These are phyloP conservation scores for Paratrypauchen microcephalus DNA, from an alignment of 2,797 vertebrate genomes.

Conservation along the genomic window DNA sequence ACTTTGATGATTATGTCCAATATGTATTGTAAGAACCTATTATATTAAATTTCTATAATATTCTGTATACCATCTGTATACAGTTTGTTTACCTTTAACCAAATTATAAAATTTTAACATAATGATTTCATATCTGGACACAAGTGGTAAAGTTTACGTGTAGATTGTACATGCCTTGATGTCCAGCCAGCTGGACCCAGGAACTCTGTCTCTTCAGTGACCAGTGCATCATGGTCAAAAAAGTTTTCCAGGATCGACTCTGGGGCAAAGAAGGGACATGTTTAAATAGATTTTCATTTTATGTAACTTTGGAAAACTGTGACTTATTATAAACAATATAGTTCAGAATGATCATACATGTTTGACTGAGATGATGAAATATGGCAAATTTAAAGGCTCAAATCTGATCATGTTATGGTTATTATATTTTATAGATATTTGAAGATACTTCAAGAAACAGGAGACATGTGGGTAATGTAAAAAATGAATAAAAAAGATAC, in stretches of 20 bases:
- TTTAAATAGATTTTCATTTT: neutral
- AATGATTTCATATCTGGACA: neutral
- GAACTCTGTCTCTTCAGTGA: constrained; percentile 81
- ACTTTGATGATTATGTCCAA: neutral
- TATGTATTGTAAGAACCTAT: neutral
- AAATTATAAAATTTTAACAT: neutral
- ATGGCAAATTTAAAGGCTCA: neutral
- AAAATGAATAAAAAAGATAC: neutral
- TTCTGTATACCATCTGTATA: too few relatives aligned
- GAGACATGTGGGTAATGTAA: neutral
- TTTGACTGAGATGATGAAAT: constrained; percentile 5
- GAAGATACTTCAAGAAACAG: too few relatives aligned
- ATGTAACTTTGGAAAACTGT: neutral
- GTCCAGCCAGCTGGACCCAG: constrained; percentile 89
- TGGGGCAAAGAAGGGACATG: constrained; percentile 42
- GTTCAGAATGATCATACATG: too few relatives aligned
- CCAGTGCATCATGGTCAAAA: constrained; percentile 86
- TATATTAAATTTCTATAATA: too few relatives aligned
- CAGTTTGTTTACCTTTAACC: too few relatives aligned
- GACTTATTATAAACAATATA: too few relatives aligned
- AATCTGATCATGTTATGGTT: neutral
- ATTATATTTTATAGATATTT: neutral
- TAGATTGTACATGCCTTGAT: constrained; percentile 76
- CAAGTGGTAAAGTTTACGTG: neutral
- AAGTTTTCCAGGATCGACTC: constrained; percentile 85